Percentiles rank a stretch among this genome's conserved stretches.
phyloP scores from a whole-genome alignment of 2,888 invertebrate species.

The Trichogramma dendrolimi region DNA sequence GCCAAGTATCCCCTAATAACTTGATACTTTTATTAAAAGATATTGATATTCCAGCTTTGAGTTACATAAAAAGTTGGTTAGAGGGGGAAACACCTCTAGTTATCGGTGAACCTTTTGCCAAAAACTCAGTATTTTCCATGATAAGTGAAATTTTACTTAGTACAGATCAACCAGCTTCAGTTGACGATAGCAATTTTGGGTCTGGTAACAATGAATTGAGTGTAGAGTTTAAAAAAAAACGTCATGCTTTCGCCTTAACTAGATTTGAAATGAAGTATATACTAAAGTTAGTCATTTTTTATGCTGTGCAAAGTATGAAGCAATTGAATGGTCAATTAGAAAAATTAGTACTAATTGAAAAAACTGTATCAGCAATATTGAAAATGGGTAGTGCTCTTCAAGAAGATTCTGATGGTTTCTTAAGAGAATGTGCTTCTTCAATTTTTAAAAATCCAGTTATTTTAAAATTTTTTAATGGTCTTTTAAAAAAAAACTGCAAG shows the following conservation, averaged over 20 bases:
- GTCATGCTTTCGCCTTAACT: conserved; percentile 30
- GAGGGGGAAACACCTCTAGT: conserved; percentile 42
- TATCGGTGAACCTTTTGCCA: conserved; percentile 45
- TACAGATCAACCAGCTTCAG: conserved; percentile 32
- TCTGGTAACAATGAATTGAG: conserved; percentile 26
- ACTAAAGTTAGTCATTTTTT: conserved; percentile 42
- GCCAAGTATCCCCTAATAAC: conserved; percentile 57
- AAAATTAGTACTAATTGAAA: conserved; percentile 29
- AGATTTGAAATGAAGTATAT: conserved; percentile 32
- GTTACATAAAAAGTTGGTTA: conserved; percentile 53
- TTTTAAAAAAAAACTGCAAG: conserved; percentile 37
- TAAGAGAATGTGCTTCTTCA: conserved; percentile 39
- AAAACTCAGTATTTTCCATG: conserved; percentile 47
- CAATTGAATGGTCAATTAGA: conserved; percentile 31
- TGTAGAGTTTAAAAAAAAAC: conserved; percentile 31
- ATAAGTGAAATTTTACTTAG: conserved; percentile 53
- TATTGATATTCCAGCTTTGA: conserved; percentile 49
- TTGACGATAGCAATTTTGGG: neutral
- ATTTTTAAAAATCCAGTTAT: conserved; percentile 52
- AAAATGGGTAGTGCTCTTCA: conserved; percentile 33
- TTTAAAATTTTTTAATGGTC: conserved; percentile 47
- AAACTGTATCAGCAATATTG: conserved; percentile 37
- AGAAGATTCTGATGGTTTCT: conserved; percentile 26
- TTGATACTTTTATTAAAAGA: conserved; percentile 56
- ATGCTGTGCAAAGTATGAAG: conserved; percentile 41